These are phyloP conservation scores for Drosophila albomicans DNA, from an alignment of 1,140 invertebrate genomes.

Conservation along the genomic window DNA sequence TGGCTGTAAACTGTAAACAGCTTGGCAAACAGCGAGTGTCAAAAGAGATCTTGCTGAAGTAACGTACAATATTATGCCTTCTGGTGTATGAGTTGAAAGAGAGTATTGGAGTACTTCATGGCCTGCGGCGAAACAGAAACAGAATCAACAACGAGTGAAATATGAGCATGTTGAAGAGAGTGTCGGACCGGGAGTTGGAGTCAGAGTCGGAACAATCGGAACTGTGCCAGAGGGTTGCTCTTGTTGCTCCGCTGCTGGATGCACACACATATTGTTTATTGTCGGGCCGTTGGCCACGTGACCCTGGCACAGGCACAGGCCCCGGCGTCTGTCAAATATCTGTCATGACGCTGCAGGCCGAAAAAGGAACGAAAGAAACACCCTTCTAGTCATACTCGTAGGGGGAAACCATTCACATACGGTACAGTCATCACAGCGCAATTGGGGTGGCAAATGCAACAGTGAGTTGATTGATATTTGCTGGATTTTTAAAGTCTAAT, in stretches of 20 bases:
- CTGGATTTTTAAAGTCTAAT: slow-evolving; percentile 44
- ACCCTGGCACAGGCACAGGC: slow-evolving; percentile 8
- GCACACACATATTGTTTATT: slow-evolving; percentile 14
- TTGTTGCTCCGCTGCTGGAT: neutral
- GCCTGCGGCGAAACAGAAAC: slow-evolving; percentile 10
- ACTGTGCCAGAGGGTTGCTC: slow-evolving; percentile 36
- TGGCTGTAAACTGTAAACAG: slow-evolving; percentile 17
- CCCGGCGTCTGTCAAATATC: slow-evolving; percentile 25
- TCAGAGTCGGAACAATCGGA: neutral
- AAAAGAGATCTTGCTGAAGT: slow-evolving; percentile 8
- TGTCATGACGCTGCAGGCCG: slow-evolving; percentile 15
- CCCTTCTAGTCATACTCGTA: slow-evolving; percentile 5
- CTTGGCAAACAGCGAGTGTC: slow-evolving; percentile 1
- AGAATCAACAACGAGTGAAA: slow-evolving; percentile 32
- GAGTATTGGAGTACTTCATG: neutral
- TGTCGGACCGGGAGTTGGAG: neutral
- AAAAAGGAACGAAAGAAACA: slow-evolving; percentile 7
- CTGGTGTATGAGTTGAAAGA: neutral
- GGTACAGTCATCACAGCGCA: slow-evolving; percentile 36
- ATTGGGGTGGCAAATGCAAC: slow-evolving; percentile 24
- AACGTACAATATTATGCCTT: neutral
- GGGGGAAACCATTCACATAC: neutral
- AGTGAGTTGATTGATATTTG: slow-evolving; percentile 41
- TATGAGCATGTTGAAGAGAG: slow-evolving; percentile 28
- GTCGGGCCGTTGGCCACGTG: slow-evolving; percentile 24